Evolutionary conservation across 2,888 invertebrate species (phyloP).

Genomic region (Acrobasis suavella): DNA sequence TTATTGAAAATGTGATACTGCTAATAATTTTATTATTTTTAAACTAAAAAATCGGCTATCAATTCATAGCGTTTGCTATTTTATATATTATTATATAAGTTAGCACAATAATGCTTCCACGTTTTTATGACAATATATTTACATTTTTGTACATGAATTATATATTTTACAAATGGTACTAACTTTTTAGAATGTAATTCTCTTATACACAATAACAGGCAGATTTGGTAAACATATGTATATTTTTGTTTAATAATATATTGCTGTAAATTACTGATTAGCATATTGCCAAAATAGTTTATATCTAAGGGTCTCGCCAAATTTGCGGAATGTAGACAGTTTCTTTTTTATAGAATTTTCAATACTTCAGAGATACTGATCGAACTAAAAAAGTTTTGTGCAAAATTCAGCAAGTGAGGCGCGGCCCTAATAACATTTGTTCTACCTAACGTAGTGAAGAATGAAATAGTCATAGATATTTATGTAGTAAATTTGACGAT

Average conservation of each 20-base stretch:
- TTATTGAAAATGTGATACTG: slow-evolving; percentile 30
- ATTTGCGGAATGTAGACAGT: too few species aligned
- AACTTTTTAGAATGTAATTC: not conserved
- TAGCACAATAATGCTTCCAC: slow-evolving; percentile 6
- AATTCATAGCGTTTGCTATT: slow-evolving; percentile 9
- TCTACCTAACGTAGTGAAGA: not conserved
- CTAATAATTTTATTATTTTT: slow-evolving; percentile 20
- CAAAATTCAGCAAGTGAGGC: too few species aligned
- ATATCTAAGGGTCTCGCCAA: not conserved
- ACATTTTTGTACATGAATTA: slow-evolving; percentile 4
- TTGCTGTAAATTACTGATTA: slow-evolving; percentile 1
- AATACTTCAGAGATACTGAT: too few species aligned
- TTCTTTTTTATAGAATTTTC: too few species aligned
- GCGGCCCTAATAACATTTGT: not conserved
- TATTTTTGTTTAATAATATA: not conserved
- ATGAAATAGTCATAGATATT: slow-evolving; percentile 13
- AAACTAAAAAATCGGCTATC: slow-evolving; percentile 30
- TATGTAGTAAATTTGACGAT: not conserved
- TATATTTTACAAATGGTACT: not conserved
- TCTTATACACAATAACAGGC: not conserved
- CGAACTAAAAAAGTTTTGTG: too few species aligned
- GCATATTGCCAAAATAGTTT: not conserved
- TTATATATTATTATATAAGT: not conserved
- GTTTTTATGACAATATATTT: not conserved
- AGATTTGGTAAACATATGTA: not conserved